phyloP scores from a whole-genome alignment of 2,888 invertebrate genomes.

The Scrobipalpa atriplicella region DNA sequence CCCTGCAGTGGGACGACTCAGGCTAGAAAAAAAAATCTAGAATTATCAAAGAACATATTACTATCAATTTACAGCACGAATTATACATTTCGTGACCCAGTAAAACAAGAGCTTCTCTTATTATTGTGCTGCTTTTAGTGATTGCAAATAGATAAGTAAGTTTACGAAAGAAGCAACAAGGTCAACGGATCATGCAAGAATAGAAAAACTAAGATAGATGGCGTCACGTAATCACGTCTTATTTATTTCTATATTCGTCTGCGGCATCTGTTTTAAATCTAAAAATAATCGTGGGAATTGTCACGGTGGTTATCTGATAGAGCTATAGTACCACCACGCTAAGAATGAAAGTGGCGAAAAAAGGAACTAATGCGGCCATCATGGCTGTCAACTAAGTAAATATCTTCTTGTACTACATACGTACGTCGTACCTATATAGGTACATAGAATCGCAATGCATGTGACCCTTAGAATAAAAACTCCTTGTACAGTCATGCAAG shows the following conservation, averaged over 20 bases:
- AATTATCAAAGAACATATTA: neutral
- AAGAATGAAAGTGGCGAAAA: no score
- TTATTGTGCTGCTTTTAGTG: neutral
- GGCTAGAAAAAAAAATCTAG: no score
- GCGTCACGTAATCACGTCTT: slow-evolving; percentile 11
- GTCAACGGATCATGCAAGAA: neutral
- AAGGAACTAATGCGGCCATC: no score
- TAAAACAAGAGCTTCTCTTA: neutral
- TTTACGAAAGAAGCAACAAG: slow-evolving; percentile 2
- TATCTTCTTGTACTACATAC: no score
- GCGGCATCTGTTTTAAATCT: neutral
- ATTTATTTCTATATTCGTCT: neutral
- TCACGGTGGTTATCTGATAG: slow-evolving; percentile 15
- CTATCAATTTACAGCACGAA: neutral
- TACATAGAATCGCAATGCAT: no score
- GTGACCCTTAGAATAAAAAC: no score
- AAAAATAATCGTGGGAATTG: slow-evolving; percentile 17
- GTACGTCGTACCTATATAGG: no score
- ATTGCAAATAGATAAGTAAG: neutral
- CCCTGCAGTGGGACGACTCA: no score
- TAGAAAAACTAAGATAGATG: neutral
- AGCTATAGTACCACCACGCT: no score
- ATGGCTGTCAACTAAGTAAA: no score
- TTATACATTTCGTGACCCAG: neutral
- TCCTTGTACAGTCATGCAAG: no score